These are phyloP conservation scores for Synergus gifuensis DNA, from an alignment of 2,888 invertebrate genomes.

Conservation along the genomic window DNA sequence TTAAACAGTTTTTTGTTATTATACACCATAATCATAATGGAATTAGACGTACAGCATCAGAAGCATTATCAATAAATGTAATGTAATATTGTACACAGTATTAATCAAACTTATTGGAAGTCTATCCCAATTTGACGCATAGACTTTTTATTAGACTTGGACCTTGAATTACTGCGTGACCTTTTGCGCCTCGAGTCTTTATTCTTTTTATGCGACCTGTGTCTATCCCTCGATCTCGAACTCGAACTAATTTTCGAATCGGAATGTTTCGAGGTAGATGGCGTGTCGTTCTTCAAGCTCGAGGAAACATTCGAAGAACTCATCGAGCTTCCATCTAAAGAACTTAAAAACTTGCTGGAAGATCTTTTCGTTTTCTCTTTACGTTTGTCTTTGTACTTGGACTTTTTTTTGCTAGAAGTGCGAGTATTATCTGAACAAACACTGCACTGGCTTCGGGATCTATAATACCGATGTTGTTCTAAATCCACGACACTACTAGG, in stretches of 20 bases:
- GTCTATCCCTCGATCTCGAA: slow-evolving; percentile 56
- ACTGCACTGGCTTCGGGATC: slow-evolving; percentile 47
- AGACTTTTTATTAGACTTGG: slow-evolving; percentile 58
- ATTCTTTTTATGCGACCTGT: slow-evolving; percentile 62
- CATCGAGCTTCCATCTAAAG: slow-evolving; percentile 41
- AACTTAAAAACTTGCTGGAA: slow-evolving; percentile 16
- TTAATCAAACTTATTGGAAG: slow-evolving; percentile 9
- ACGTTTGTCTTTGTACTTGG: slow-evolving; percentile 59
- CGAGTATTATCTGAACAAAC: slow-evolving; percentile 44
- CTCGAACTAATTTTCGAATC: slow-evolving; percentile 54
- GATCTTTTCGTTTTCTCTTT: slow-evolving; percentile 55
- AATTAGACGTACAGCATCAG: not conserved
- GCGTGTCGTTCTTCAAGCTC: slow-evolving; percentile 44
- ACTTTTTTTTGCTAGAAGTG: slow-evolving; percentile 50
- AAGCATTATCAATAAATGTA: not conserved
- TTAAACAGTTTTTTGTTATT: not conserved
- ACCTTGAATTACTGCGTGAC: slow-evolving; percentile 64
- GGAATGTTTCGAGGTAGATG: slow-evolving; percentile 59
- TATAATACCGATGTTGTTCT: slow-evolving; percentile 26
- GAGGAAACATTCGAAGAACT: slow-evolving; percentile 49
- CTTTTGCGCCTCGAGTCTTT: slow-evolving; percentile 61
- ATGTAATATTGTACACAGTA: not conserved
- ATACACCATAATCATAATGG: slow-evolving; percentile 26
- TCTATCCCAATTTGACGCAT: slow-evolving; percentile 28
- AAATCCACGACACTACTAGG: not conserved